phyloP scores from a whole-genome alignment of 2,797 vertebrate genomes.

The Eurystomus glaucurus region DNA sequence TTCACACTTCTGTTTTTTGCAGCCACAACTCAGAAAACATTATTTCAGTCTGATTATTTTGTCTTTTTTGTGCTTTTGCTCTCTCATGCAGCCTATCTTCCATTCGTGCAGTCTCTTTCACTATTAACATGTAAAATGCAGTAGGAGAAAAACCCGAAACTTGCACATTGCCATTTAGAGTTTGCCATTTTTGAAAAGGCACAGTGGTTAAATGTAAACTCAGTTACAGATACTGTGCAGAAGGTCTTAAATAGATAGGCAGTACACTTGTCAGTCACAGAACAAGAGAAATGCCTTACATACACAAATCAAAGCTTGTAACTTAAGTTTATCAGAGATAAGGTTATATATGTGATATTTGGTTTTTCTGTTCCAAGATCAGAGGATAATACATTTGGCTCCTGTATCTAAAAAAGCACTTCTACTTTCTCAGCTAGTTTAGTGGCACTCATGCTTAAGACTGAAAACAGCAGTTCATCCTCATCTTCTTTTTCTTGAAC shows the following conservation, averaged over 20 bases:
- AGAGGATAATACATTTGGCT: not conserved
- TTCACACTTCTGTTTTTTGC: not conserved
- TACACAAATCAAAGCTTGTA: conserved; percentile 6
- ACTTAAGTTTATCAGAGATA: not conserved
- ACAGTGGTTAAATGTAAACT: not conserved
- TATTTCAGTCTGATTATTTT: not conserved
- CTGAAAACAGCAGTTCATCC: not conserved
- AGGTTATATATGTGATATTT: not conserved
- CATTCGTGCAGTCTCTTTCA: not conserved
- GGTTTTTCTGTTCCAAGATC: not conserved
- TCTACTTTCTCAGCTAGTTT: not conserved
- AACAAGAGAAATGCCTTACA: not conserved
- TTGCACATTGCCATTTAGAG: not conserved
- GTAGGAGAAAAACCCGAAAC: not conserved
- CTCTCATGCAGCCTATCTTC: not conserved
- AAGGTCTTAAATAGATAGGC: conserved; percentile 28
- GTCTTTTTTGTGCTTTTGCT: not conserved
- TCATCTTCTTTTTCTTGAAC: not conserved
- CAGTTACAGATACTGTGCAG: not conserved
- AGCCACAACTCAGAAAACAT: not conserved
- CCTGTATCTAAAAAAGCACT: not conserved
- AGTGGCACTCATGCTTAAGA: not conserved
- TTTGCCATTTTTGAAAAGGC: conserved; percentile 1
- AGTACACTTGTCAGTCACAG: conserved; percentile 39
- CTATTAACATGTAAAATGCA: not conserved